Evolutionary conservation across 1,140 invertebrate genomes (phyloP).

Genomic region (Ips typographus): DNA sequence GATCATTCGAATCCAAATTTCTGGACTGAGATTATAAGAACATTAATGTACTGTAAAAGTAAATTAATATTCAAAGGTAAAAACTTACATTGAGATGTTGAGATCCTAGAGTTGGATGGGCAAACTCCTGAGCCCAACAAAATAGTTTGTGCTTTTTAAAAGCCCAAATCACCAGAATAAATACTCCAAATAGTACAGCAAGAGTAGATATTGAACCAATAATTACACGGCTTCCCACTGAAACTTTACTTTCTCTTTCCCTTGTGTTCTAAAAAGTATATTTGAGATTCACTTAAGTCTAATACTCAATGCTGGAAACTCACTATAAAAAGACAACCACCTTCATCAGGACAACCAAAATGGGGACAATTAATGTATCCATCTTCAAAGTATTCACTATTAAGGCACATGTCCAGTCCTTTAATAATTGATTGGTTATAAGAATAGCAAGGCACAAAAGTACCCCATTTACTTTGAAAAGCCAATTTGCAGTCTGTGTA

Average conservation of each 20-base stretch:
- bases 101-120: slow-evolving; percentile 3
- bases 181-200: slow-evolving; percentile 20
- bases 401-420: background rate
- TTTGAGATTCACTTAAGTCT: no score
- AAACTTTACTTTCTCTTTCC: background rate
- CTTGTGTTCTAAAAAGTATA: no score
- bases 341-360: slow-evolving; percentile 4
- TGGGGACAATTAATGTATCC: slow-evolving; percentile 4
- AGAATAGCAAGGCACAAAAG: background rate
- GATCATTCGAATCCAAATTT: slow-evolving; percentile 24
- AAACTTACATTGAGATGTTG: background rate
- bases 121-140: slow-evolving; percentile 27
- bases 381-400: background rate
- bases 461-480: no score
- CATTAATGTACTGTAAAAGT: background rate
- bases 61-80: no score
- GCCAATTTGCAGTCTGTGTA: no score
- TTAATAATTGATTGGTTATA: no score
- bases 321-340: background rate
- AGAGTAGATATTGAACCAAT: slow-evolving; percentile 21
- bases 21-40: slow-evolving; percentile 11
- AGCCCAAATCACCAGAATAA: slow-evolving; percentile 22
- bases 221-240: slow-evolving; percentile 14
- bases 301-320: background rate
- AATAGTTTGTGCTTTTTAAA: slow-evolving; percentile 25